Conservation (phyloP, 2,888 invertebrate species). For the Melipona bicolor region DNA sequence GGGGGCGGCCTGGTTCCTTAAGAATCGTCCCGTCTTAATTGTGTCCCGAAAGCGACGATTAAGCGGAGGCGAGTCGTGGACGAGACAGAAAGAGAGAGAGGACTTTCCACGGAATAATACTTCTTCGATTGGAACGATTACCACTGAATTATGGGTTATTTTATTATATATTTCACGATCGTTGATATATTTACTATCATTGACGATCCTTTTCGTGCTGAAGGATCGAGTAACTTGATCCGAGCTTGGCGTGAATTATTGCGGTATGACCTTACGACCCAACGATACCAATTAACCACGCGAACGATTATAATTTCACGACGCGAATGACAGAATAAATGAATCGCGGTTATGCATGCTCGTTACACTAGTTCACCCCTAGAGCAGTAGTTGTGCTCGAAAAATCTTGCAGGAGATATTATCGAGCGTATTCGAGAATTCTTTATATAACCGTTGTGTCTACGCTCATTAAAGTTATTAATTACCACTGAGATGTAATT, state of each 20-base stretch:
- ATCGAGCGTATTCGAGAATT: neutral
- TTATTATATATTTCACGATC: neutral
- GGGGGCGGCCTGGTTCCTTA: neutral
- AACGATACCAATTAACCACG: neutral
- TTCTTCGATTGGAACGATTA: neutral
- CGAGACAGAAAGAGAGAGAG: neutral
- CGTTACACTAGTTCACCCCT: neutral
- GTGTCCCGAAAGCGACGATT: slow-evolving; percentile 11
- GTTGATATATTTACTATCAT: neutral
- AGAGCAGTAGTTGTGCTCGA: neutral
- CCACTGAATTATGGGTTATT: neutral
- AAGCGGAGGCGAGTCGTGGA: neutral
- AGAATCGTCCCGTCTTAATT: slow-evolving; percentile 42
- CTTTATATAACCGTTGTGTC: no score
- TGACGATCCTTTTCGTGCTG: neutral
- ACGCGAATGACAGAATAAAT: neutral
- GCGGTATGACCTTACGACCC: neutral
- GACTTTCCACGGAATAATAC: slow-evolving; percentile 1
- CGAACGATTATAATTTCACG: neutral
- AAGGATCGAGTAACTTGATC: neutral
- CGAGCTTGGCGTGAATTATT: neutral
- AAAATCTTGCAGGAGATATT: neutral
- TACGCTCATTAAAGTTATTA: neutral
- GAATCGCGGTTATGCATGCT: neutral
- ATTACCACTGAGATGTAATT: neutral